Percentiles rank a stretch among this genome's conserved stretches.
Conservation (phyloP, 92 coral and sea anemone genomes). For the Bergia sp. region DNA sequence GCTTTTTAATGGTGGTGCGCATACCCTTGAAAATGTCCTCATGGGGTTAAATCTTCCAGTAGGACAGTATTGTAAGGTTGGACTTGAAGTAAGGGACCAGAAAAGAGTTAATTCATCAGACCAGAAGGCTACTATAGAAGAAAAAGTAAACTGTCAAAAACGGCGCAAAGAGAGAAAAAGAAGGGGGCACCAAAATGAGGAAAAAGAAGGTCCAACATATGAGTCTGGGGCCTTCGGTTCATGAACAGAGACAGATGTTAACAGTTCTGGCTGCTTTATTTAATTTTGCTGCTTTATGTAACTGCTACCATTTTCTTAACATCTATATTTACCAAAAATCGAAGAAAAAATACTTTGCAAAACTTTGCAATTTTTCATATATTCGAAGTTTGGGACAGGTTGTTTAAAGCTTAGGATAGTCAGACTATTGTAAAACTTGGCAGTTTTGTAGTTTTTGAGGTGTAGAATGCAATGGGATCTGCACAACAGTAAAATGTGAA, state of each 20-base stretch:
- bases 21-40: background rate
- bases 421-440: background rate
- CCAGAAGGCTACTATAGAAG: slow-evolving; percentile 45
- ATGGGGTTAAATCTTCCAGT: slow-evolving; percentile 26
- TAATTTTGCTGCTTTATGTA: background rate
- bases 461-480: background rate
- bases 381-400: slow-evolving; percentile 32
- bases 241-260: background rate
- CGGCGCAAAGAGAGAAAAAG: slow-evolving; percentile 46
- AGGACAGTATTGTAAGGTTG: slow-evolving; percentile 40
- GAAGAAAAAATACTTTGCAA: slow-evolving; percentile 10
- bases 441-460: background rate
- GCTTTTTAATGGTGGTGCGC: slow-evolving; percentile 46
- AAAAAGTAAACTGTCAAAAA: background rate
- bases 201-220: slow-evolving; percentile 50
- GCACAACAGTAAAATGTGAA: background rate
- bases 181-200: slow-evolving; percentile 42
- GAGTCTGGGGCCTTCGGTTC: no score
- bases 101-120: slow-evolving; percentile 45
- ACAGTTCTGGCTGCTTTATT: slow-evolving; percentile 11
- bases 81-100: no score
- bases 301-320: background rate
- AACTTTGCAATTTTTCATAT: background rate
- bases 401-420: slow-evolving; percentile 11
- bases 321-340: slow-evolving; percentile 4